Evolutionary conservation across 1,140 invertebrate genomes (phyloP), one percentile per base, ranked within the genome.

Genomic region (Phymastichus coffea): DNA sequence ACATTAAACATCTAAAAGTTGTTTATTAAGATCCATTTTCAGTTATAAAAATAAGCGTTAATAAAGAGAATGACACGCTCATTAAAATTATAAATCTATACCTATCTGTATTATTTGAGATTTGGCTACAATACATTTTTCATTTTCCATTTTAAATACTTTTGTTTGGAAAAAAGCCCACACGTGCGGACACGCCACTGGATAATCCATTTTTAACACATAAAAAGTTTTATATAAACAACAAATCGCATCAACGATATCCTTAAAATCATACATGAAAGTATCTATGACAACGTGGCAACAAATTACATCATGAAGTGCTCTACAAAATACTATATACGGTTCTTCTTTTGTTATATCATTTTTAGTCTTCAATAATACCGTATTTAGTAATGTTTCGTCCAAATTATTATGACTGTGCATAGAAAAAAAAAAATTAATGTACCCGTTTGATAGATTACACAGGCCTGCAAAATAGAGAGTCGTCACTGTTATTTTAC

Each of bases 91-190:
- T n/a, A n/a, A n/a, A n/a, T n/a, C n/a, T n/a, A n/a, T n/a, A n/a
- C n/a, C n/a, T n/a, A n/a, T n/a, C n/a, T n/a, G n/a, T n/a, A n/a
- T n/a, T n/a, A n/a, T 20, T 7, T 7, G 28, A 43, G 4, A 43
- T 19, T 43, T 8, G 20, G 2, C 17, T 4, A 20, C 10, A 15
- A 43, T 22, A 19, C 4, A 9, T 43, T 17, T 19, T 20, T 20
- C 17, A 19, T 20, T 43, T 4, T 43, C 40, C 17, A 63, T 55
- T 7, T 55, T 20, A 51, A 37, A 60, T 7, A 63, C 20, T 12
- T 46, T 8, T 12, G 37, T 35, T 56, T 63, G 62, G n/a, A 63
- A 17, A 26, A 60, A 59, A 12, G 52, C 15, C 51, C 56, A 59
- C 35, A 59, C 20, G 17, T 63, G 52, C 14, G 52, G 25, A 52